Evolutionary conservation across 2,888 invertebrate species (phyloP), one percentile per base, ranked within the genome.

Genomic region (Pardosa pseudoannulata): DNA sequence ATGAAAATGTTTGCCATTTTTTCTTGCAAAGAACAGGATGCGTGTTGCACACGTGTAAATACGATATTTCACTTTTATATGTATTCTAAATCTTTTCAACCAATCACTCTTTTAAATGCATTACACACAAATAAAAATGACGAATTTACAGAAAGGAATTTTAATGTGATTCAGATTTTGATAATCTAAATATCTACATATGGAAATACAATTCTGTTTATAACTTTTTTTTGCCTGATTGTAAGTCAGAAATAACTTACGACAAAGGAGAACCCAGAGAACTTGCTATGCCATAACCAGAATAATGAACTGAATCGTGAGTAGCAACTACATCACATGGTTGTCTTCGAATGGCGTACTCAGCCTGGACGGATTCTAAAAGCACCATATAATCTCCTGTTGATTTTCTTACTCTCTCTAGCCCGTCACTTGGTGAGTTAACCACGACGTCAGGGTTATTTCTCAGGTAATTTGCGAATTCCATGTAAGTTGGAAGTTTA

Each of bases 241-340:
- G n/a, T n/a, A n/a, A n/a, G n/a, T n/a, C n/a, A n/a, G 5, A 7
- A 36, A 36, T 36, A 39, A 70, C 70, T 56, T 71, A 79, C 79
- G 11, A 71, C 19, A 56, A 65, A n/a, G 31, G 79, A 23, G 71
- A 79, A 27, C 32, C 46, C 16, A 19, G 36, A 7, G 13, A 29
- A 1, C 36, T 46, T 41, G 74, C 87, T 6, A 88, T 36, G 19
- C 70, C 87, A 32, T 70, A 79, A 19, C 70, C 74, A 19, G 32
- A 65, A 31, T 56, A 74, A 31, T 65, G 27, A 19, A 41, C 36
- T n/a, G 50, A 16, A 28, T 75, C 79, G 11, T 76, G 78, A 9
- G 71, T 29, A 7, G 50, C 29, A 9, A 79, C 16, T 0, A 79
- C 13, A 41, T 79, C 79, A 36, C 87, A 88, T 7, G 87, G 81